phyloP scores from a whole-genome alignment of 2,888 invertebrate genomes.

The Phyllotreta striolata region DNA sequence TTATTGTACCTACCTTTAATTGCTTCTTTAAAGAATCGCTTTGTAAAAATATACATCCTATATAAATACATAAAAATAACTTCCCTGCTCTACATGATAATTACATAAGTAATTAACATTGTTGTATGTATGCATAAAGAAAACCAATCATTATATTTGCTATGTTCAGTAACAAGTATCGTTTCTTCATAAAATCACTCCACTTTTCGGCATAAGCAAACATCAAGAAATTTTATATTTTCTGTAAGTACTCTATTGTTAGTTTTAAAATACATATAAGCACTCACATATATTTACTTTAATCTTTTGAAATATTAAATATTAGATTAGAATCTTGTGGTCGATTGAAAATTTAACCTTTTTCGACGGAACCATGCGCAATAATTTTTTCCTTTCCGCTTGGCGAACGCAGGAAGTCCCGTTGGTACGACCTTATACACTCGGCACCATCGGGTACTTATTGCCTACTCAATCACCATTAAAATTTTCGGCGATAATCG shows the following conservation, averaged over 20 bases:
- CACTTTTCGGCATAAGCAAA: too few relatives aligned
- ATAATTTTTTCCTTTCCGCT: constrained; percentile 41
- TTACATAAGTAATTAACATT: constrained; percentile 29
- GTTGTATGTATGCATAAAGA: background rate
- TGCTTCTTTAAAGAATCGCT: background rate
- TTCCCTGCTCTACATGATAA: constrained; percentile 18
- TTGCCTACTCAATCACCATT: constrained; percentile 1
- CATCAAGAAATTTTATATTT: too few relatives aligned
- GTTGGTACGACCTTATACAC: constrained; percentile 20
- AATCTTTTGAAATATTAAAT: too few relatives aligned
- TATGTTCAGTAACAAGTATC: constrained; percentile 18
- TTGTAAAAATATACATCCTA: background rate
- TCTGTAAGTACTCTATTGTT: too few relatives aligned
- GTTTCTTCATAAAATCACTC: background rate
- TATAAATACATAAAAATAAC: background rate
- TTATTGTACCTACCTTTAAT: too few relatives aligned
- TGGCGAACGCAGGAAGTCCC: constrained; percentile 42
- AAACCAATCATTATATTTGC: constrained; percentile 11
- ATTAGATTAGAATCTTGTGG: background rate
- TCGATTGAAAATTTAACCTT: constrained; percentile 37
- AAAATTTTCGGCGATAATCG: background rate
- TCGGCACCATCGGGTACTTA: constrained; percentile 21
- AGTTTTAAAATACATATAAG: too few relatives aligned
- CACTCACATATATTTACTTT: too few relatives aligned
- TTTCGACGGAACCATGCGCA: constrained; percentile 44